Evolutionary conservation across 2,888 invertebrate genomes (phyloP).

Genomic region (Petrolisthes cinctipes): DNA sequence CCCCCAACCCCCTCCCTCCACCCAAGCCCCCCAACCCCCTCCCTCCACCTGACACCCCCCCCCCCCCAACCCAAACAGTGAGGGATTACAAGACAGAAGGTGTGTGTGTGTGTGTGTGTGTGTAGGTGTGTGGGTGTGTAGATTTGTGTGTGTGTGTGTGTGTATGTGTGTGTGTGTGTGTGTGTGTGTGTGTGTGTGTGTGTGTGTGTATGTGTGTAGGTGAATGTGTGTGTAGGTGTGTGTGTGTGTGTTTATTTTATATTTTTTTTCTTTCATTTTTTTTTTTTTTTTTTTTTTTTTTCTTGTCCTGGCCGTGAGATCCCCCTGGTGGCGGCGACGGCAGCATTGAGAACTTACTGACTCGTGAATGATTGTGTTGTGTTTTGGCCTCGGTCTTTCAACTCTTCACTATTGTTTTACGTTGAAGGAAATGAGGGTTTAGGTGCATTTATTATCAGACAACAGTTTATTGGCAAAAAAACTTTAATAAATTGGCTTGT

Average conservation of each 20-base stretch:
- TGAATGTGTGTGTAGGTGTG: too few relatives aligned
- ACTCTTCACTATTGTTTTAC: too few relatives aligned
- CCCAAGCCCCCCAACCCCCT: background rate
- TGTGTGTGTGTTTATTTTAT: background rate
- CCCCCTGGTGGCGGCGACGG: too few relatives aligned
- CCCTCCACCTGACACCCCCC: background rate
- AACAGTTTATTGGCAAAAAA: too few relatives aligned
- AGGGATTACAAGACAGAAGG: background rate
- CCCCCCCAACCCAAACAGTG: background rate
- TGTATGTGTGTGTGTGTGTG: background rate
- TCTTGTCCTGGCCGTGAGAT: background rate
- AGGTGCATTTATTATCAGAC: too few relatives aligned
- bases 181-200: background rate
- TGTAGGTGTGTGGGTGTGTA: slow-evolving; percentile 1
- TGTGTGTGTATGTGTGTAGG: slow-evolving; percentile 9
- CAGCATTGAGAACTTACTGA: too few relatives aligned
- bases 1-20: background rate
- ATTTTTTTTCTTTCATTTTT: too few relatives aligned
- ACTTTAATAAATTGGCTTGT: too few relatives aligned
- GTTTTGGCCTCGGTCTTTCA: too few relatives aligned
- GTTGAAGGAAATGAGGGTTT: too few relatives aligned
- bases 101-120: slow-evolving; percentile 4
- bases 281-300: background rate
- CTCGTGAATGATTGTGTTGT: too few relatives aligned
- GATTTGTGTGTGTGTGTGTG: background rate